Evolutionary conservation across 2,797 vertebrate genomes (phyloP), one percentile per base, ranked within the genome.

Genomic region (Microctenopoma lineatum): DNA sequence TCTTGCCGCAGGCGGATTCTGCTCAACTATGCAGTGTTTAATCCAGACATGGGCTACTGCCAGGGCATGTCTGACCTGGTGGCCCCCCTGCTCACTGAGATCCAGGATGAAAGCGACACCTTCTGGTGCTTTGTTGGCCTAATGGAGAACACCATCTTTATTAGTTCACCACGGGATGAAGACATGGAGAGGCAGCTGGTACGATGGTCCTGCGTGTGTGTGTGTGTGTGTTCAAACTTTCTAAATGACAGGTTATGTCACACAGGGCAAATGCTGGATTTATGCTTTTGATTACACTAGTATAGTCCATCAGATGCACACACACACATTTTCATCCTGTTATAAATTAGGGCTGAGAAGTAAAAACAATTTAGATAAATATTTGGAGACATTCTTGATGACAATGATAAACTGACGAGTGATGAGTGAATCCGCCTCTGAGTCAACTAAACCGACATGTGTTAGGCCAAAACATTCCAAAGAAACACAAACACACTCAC

Each of bases 131-230:
- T 99, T 13, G 98, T 99, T 12, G 98, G 98, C 36, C 73, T 99
- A 89, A 99, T 99, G 98, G 98, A 99, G 93, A 98, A 98, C 90
- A 99, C 98, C 0, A 98, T 98, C 91, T 99, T 99, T 81, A 92
- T 98, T 92, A 99, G 98, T 91, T 97, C 97, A 0, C 98, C 98
- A 0, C 93, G 97, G 13, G 98, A 99, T 0, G 97, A 99, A 75
- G 98, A 99, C 89, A 99, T 99, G 97, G 98, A 99, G 90, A 95
- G 93, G 69, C 98, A 99, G 90, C 95, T 99, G 96, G 98, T 99
- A 92, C 42, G 79, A 46, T 7, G 55, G 51, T 50, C 61, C 34
- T 57, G 4, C 11, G 26, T 53, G 34, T 46, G 12, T 72, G 57
- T 34, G 10, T 13, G 26, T 55, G 34, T 27, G 16, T 50, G 12